Conservation (phyloP, 2,113 vertebrate genomes). For the Bambusicola thoracicus region DNA sequence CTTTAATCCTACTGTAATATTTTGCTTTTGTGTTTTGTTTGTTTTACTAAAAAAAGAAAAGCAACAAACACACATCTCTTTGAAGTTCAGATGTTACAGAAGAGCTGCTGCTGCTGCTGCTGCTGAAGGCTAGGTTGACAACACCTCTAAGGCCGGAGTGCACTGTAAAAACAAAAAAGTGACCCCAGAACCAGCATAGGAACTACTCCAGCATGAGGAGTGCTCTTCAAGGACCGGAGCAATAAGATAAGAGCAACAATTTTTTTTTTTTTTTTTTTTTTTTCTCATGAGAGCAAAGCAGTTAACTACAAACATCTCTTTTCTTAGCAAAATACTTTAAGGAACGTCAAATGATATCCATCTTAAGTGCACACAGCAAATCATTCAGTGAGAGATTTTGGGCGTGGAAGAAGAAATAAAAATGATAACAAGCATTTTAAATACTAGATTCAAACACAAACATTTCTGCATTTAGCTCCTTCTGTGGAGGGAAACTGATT, state of each 20-base stretch:
- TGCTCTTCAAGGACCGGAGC: background rate
- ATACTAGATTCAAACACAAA: background rate
- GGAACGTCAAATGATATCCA: background rate
- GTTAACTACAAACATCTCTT: background rate
- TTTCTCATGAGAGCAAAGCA: background rate
- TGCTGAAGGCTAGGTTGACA: background rate
- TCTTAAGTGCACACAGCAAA: background rate
- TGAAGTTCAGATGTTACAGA: background rate
- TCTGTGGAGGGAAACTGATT: background rate
- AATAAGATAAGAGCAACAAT: background rate
- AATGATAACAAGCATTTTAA: background rate
- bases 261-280: background rate
- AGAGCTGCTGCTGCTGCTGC: background rate
- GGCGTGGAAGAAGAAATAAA: background rate
- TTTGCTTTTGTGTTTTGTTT: background rate
- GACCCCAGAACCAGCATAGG: background rate
- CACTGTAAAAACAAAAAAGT: background rate
- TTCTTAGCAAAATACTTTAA: background rate
- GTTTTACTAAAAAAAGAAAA: too few relatives aligned
- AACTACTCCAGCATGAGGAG: background rate
- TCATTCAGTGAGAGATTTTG: background rate
- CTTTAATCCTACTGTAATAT: background rate
- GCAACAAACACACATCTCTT: background rate
- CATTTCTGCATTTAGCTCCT: background rate
- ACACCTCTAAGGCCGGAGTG: background rate